Percentiles rank a stretch among this genome's conserved stretches.
These are phyloP conservation scores for Petroica traversi DNA, from an alignment of 2,113 vertebrate genomes.

Conservation along the genomic window DNA sequence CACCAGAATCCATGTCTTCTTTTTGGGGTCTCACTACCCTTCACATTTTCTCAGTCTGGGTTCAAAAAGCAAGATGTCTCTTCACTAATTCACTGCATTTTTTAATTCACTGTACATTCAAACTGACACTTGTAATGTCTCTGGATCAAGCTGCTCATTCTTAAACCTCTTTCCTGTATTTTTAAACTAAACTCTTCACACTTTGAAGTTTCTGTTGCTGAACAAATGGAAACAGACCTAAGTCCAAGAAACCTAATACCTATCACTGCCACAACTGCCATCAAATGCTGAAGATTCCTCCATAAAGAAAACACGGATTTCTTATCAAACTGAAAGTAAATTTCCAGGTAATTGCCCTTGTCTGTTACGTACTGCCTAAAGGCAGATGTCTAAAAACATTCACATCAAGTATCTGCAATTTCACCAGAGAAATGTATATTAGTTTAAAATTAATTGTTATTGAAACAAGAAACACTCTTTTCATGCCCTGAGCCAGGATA, in stretches of 20 bases:
- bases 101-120: background rate
- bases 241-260: background rate
- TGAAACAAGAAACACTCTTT: background rate
- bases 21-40: background rate
- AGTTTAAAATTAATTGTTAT: background rate
- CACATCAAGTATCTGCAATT: background rate
- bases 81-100: background rate
- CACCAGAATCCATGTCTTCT: background rate
- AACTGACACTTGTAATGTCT: background rate
- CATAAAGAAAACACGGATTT: background rate
- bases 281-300: background rate
- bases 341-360: background rate
- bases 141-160: background rate
- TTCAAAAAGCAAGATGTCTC: background rate
- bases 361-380: background rate
- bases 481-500: background rate
- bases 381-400: background rate
- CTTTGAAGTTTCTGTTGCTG: background rate
- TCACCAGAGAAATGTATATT: background rate
- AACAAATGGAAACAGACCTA: background rate
- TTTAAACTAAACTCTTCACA: background rate
- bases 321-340: background rate
- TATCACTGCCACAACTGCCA: fast-evolving
- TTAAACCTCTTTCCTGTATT: background rate
- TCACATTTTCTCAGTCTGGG: background rate